Evolutionary conservation across 2,888 invertebrate species (phyloP), one percentile per base, ranked within the genome.

Genomic region (Coelinius sp.): DNA sequence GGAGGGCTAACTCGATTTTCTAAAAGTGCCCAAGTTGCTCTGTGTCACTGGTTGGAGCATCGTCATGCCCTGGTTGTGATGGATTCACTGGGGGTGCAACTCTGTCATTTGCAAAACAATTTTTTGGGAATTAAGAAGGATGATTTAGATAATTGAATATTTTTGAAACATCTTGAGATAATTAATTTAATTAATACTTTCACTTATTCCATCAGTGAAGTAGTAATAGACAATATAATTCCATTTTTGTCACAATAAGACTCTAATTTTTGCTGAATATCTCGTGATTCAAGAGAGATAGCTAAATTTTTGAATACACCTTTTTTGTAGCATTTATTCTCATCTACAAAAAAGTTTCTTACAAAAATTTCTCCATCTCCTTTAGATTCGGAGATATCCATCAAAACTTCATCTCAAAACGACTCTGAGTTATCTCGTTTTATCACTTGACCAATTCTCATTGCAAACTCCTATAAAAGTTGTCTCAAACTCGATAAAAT

Each of bases 31-130:
- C 7, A 41, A 46, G 17, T 59, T 63, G 31, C 22, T 41, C 41
- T 63, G 35, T 17, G 24, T 44, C 41, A 22, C 27, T 46, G 20
- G 22, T 65, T 65, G 46, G 22, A 46, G 22, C 46, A 14, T 65
- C 46, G 44, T 65, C 46, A 65, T 46, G 27, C 65, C 46, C 65
- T 65, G 65, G 12, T 65, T 65, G 27, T 25, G 14, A 25, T 14
- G 14, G 25, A 17, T 27, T 27, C 27, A 6, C 14, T 14, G 20
- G 10, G 27, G 27, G 14, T 22, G 8, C n/a, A n/a, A 14, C n/a
- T 6, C 17, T 25, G 20, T 27, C 56, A 14, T 56, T 56, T 14
- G 25, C 14, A 24, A 4, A n/a, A 49, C 10, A 2, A 49, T 49
- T 22, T 20, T 49, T 8, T 8, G 17, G 4, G 22, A 14, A 56